phyloP scores from a whole-genome alignment of 2,113 vertebrate genomes.

The Elaphurus davidianus region DNA sequence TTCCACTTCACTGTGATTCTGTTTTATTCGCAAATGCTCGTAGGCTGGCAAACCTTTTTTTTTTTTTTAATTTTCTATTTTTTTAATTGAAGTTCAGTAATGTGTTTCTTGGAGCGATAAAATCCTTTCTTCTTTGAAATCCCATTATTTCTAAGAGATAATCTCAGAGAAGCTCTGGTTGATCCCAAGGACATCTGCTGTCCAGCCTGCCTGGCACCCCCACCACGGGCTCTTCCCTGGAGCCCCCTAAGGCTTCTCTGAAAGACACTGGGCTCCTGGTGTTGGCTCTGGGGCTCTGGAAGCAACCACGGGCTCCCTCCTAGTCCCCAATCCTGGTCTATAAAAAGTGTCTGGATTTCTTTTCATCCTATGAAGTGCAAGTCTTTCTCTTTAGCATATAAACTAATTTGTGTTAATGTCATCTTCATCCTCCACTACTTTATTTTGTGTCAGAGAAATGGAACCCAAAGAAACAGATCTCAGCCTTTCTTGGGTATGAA shows the following conservation, averaged over 20 bases:
- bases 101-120: neutral
- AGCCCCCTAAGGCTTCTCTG: neutral
- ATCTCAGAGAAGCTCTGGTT: neutral
- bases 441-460: neutral
- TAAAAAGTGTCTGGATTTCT: neutral
- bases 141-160: neutral
- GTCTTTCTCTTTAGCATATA: neutral
- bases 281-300: neutral
- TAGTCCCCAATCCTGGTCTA: neutral
- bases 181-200: neutral
- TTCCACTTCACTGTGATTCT: neutral
- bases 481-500: neutral
- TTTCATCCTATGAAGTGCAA: neutral
- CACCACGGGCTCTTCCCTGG: accelerated
- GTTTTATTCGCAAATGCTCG: neutral
- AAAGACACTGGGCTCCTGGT: accelerated
- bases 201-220: accelerated
- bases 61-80: neutral
- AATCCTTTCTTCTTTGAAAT: neutral
- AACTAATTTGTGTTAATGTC: neutral
- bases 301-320: neutral
- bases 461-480: neutral
- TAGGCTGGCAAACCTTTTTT: neutral
- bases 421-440: neutral
- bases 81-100: neutral